Conservation (phyloP, 2,113 vertebrate species). For the Propithecus coquereli region DNA sequence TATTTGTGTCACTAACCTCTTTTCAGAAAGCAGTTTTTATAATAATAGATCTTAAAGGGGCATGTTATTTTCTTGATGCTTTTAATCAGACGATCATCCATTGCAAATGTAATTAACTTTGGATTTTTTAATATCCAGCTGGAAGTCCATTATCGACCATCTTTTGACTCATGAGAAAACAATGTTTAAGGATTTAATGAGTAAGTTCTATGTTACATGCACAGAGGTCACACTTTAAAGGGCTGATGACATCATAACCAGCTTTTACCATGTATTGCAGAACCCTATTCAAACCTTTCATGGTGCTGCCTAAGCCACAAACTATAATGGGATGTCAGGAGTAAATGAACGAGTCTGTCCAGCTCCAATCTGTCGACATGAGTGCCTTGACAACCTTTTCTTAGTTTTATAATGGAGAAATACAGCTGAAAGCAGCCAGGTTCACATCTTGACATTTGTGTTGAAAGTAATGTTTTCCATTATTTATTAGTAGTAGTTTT, state of each 20-base stretch:
- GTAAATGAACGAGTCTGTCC: neutral
- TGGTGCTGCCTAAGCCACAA: neutral
- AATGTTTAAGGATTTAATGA: constrained; percentile 99
- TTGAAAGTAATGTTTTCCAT: neutral
- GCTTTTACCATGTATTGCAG: neutral
- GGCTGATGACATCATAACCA: neutral
- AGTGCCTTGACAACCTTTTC: too few species aligned
- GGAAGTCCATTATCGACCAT: constrained; percentile 96
- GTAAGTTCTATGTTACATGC: constrained; percentile 84
- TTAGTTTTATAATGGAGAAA: neutral
- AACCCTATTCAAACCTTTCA: neutral
- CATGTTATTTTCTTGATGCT: neutral
- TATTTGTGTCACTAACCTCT: neutral
- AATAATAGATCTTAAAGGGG: neutral
- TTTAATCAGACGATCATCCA: neutral
- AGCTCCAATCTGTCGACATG: fast-evolving
- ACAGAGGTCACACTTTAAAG: neutral
- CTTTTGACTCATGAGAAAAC: constrained; percentile 98
- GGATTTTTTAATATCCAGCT: constrained; percentile 82
- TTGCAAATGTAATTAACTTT: constrained; percentile 44
- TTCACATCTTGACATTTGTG: neutral
- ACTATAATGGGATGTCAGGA: neutral
- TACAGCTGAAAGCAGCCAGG: too few species aligned
- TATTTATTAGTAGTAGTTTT: neutral
- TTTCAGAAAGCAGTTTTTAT: neutral